phyloP scores from a whole-genome alignment of 2,797 vertebrate genomes.

The Microtus obscurus region DNA sequence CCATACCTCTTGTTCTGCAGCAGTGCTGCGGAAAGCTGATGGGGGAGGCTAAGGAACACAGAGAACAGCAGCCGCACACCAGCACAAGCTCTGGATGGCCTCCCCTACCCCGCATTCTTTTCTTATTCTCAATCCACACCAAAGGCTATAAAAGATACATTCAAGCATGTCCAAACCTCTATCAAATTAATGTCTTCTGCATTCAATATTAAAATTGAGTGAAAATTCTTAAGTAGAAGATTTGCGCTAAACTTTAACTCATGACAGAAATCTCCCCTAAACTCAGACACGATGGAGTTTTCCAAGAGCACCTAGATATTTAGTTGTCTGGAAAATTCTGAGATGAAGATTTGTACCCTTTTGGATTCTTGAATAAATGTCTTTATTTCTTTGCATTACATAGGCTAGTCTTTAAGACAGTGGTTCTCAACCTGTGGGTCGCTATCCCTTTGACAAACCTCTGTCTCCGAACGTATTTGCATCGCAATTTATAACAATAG shows the following conservation, averaged over 20 bases:
- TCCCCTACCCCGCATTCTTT: background rate
- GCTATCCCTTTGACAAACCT: background rate
- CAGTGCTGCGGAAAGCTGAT: background rate
- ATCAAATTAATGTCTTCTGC: slow-evolving; percentile 56
- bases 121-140: slow-evolving; percentile 27
- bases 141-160: slow-evolving; percentile 47
- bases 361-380: background rate
- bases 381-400: background rate
- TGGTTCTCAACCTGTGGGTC: background rate
- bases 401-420: background rate
- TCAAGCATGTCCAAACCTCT: slow-evolving; percentile 16
- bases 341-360: slow-evolving; percentile 34
- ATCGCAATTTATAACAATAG: background rate
- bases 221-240: slow-evolving; percentile 59
- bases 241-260: slow-evolving; percentile 67
- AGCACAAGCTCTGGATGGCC: background rate
- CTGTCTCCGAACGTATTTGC: background rate
- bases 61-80: background rate
- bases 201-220: slow-evolving; percentile 58
- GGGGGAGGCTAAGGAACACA: background rate
- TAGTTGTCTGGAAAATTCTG: slow-evolving; percentile 61
- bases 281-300: slow-evolving; percentile 48
- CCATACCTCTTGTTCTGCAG: background rate
- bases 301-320: background rate
- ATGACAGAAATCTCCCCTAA: slow-evolving; percentile 38